Evolutionary conservation across 1,140 invertebrate species (phyloP).

Genomic region (Amyelois transitella): DNA sequence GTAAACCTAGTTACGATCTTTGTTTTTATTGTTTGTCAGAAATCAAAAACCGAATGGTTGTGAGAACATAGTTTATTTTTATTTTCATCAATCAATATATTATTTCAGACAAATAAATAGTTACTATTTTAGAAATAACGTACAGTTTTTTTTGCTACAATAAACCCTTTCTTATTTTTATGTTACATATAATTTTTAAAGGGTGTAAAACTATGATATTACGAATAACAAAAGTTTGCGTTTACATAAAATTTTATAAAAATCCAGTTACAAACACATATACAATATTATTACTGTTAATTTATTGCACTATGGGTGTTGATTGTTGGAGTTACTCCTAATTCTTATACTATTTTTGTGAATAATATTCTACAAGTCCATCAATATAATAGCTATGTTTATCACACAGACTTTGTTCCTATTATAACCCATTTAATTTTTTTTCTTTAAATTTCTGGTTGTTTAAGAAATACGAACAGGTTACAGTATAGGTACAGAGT

Average conservation of each 20-base stretch:
- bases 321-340: conserved; percentile 1
- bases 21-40: too few species aligned
- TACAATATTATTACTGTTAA: conserved; percentile 7
- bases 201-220: conserved; percentile 36
- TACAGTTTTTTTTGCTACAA: conserved; percentile 39
- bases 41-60: conserved; percentile 17
- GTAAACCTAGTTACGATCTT: too few species aligned
- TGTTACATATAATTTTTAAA: conserved; percentile 34
- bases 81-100: conserved; percentile 52
- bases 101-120: conserved; percentile 59
- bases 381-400: conserved; percentile 18
- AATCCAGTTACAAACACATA: conserved; percentile 10
- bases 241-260: conserved; percentile 11
- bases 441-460: not conserved
- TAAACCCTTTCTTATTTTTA: conserved; percentile 39
- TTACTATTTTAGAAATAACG: conserved; percentile 46
- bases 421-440: not conserved
- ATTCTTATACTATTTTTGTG: conserved; percentile 12
- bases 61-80: conserved; percentile 35
- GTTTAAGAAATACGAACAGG: conserved; percentile 8
- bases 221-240: conserved; percentile 9
- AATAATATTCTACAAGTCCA: conserved; percentile 12
- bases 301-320: conserved; percentile 28
- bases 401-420: conserved; percentile 16
- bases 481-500: too few species aligned